Conservation (phyloP, 2,888 invertebrate species). For the Lithophane semibrunnea region DNA sequence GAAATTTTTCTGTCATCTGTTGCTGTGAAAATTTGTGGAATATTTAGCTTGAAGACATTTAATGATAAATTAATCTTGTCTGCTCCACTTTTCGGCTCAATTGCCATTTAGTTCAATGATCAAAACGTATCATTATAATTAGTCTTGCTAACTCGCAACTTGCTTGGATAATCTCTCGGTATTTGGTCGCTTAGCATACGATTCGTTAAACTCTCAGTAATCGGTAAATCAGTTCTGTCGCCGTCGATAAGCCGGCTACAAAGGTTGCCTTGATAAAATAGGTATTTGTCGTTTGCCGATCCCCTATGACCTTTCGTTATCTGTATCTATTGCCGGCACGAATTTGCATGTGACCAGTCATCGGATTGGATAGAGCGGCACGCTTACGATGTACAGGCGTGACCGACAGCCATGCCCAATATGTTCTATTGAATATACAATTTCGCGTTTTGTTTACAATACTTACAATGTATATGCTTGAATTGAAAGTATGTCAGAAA, state of each 20-base stretch:
- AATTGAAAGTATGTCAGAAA: conserved; percentile 40
- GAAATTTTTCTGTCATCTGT: conserved; percentile 27
- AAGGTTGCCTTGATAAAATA: conserved; percentile 59
- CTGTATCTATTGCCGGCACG: conserved; percentile 64
- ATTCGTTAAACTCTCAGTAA: conserved; percentile 48
- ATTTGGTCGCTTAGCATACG: conserved; percentile 34
- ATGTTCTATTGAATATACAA: conserved; percentile 62
- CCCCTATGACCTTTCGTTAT: conserved; percentile 69
- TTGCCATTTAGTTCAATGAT: conserved; percentile 27
- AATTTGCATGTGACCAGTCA: conserved; percentile 70
- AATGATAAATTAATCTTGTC: conserved; percentile 9
- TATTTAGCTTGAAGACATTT: background rate
- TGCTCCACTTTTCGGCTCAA: conserved; percentile 23
- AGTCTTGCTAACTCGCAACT: conserved; percentile 17
- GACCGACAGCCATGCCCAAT: conserved; percentile 67
- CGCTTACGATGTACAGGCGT: conserved; percentile 65
- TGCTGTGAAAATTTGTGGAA: conserved; percentile 2
- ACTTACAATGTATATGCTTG: conserved; percentile 22
- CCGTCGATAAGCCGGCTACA: conserved; percentile 50
- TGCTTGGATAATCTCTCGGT: conserved; percentile 38
- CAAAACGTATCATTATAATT: conserved; percentile 36
- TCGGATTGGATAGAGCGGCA: conserved; percentile 65
- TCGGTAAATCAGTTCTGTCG: conserved; percentile 56
- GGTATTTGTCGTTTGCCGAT: conserved; percentile 63
- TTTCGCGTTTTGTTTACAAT: conserved; percentile 54